Percentiles rank a stretch among this genome's conserved stretches.
phyloP scores from a whole-genome alignment of 30 jellyfish, hydroid and myxozoan species.

The Hydra vulgaris region DNA sequence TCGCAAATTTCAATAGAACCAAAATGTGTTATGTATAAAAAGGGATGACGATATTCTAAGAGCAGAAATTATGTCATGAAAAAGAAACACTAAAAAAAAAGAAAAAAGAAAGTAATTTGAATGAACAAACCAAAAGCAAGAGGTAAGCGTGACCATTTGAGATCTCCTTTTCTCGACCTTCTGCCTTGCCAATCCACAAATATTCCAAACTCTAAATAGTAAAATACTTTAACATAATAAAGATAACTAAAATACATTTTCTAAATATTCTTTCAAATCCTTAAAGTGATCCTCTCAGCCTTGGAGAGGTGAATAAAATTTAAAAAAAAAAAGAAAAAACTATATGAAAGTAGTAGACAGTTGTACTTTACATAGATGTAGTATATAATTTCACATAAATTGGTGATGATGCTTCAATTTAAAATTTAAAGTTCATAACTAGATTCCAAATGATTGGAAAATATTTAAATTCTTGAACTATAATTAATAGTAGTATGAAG shows the following conservation, averaged over 20 bases:
- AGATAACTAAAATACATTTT: background rate
- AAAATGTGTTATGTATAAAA: slow-evolving; percentile 63
- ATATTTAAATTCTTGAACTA: no score
- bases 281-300: no score
- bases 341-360: no score
- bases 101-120: background rate
- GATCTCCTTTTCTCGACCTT: slow-evolving; percentile 77
- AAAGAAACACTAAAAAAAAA: background rate
- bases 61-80: background rate
- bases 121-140: slow-evolving; percentile 51
- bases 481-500: no score
- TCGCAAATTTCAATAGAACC: slow-evolving; percentile 78
- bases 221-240: background rate
- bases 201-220: slow-evolving; percentile 66
- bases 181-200: slow-evolving; percentile 95
- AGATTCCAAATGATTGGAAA: no score
- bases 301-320: no score
- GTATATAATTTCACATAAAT: no score
- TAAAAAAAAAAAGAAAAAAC: no score
- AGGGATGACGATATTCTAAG: slow-evolving; percentile 72
- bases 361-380: no score
- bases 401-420: no score
- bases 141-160: slow-evolving; percentile 90
- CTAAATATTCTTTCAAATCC: no score
- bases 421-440: no score